Percentiles rank a stretch among this genome's conserved stretches.
Conservation (phyloP, 2,113 vertebrate genomes). For the Thamnaconus septentrionalis region DNA sequence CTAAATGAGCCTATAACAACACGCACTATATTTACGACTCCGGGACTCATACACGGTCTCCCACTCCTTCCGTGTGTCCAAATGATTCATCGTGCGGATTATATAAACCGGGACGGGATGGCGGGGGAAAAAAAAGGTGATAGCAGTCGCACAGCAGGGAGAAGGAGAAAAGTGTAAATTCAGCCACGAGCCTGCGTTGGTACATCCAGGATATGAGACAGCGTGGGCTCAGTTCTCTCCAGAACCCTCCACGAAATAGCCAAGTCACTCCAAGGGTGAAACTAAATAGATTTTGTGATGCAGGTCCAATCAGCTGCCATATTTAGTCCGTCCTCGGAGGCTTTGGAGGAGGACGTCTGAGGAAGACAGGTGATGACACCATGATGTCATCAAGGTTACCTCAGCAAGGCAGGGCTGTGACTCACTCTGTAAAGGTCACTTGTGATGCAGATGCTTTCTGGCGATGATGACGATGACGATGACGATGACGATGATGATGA, state of each 20-base stretch:
- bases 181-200: conserved; percentile 8
- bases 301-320: neutral
- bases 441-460: neutral
- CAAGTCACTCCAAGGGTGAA: too few relatives aligned
- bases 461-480: too few relatives aligned
- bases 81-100: conserved; percentile 64
- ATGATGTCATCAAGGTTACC: conserved; percentile 10
- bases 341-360: neutral
- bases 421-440: neutral
- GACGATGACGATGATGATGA: too few relatives aligned
- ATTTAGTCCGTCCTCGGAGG: neutral
- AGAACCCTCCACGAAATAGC: conserved; percentile 3
- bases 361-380: neutral
- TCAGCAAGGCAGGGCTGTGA: neutral
- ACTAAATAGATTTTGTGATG: too few relatives aligned
- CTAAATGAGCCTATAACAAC: conserved; percentile 43
- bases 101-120: conserved; percentile 52
- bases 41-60: conserved; percentile 52
- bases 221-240: conserved; percentile 26
- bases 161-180: conserved; percentile 35
- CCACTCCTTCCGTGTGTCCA: conserved; percentile 47
- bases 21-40: conserved; percentile 43
- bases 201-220: conserved; percentile 16
- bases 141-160: conserved; percentile 44
- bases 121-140: conserved; percentile 34